Base-by-base conservation (phyloP, 2,113 vertebrate species). In the Labeo catla region DNA sequence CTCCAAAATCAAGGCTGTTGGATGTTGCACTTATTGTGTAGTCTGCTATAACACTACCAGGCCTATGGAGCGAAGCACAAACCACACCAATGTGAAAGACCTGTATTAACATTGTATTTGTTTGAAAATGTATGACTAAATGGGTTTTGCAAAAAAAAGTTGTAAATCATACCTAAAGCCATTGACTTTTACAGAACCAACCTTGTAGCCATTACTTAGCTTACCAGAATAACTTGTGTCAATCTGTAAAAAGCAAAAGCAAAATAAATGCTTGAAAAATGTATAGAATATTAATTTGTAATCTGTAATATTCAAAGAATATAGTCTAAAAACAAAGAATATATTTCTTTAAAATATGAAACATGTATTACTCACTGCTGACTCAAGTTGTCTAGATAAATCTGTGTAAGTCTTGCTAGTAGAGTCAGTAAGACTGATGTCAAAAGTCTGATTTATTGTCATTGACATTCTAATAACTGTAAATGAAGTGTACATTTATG, bases 41-140 rank as follows among this genome's bases (percentile, higher is more conserved):
- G 21, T 92, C 86, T 85, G 63, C 65, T 47, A 93, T 87, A n/a
- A 92, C 7, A 34, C 94, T 95, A 65, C 94, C 94, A 61, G 43
- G 0, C 3, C 94, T 95, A 80, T 57, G 61, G 12, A 76, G 36
- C 4, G n/a, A 70, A 28, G 65, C 85, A 84, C 6, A 90, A 84
- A 86, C 1, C 81, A 49, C 34, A 21, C 2, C 39, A 45, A 10
- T n/a, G 19, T 72, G 9, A 76, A 10, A 3, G 34, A 8, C 11
- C n/a, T 45, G 0, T 6, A 73, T 45, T 21, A 21, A 10, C 68
- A 43, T 21, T 72, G 0, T 0, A 43, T 21, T 43, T 43, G 8
- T 78, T 43, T 16, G 21, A 5, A 78, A 54, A 52, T 43, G 4
- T 19, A 11, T 19, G 4, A 54, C n/a, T 15, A 83, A 70, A 43